These are phyloP conservation scores for Rousettus leschenaultii DNA, from an alignment of 2,113 vertebrate genomes.

Conservation along the genomic window DNA sequence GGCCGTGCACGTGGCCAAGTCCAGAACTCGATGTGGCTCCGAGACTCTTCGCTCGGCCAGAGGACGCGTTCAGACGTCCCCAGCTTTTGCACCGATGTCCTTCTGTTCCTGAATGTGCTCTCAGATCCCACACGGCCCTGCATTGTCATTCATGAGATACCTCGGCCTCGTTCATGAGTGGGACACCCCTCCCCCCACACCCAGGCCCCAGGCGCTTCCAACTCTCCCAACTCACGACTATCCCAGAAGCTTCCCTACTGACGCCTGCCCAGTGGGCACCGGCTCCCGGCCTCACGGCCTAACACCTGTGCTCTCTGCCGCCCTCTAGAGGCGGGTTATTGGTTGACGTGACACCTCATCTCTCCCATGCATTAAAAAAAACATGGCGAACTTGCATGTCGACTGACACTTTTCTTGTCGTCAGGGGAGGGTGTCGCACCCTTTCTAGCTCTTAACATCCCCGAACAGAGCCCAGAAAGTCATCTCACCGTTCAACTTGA, in stretches of 20 bases:
- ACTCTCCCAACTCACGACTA: neutral
- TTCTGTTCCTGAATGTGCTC: neutral
- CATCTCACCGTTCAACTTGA: neutral
- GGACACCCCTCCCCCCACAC: rapidly evolving
- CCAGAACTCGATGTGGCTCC: neutral
- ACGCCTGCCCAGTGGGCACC: too few relatives aligned
- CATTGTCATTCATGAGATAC: too few relatives aligned
- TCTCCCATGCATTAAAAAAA: neutral
- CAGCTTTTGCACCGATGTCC: neutral
- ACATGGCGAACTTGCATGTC: neutral
- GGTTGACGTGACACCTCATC: neutral
- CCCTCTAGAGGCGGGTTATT: neutral
- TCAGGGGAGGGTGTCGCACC: neutral
- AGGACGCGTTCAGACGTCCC: neutral
- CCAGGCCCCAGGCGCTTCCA: rapidly evolving
- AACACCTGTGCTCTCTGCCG: neutral
- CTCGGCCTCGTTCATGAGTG: neutral
- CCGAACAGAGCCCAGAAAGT: neutral
- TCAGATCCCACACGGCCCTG: neutral
- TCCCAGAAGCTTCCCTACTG: too few relatives aligned
- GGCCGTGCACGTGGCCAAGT: rapidly evolving
- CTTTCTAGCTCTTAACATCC: neutral
- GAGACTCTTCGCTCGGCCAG: neutral
- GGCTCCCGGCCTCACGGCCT: too few relatives aligned
- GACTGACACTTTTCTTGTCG: neutral